Evolutionary conservation across 2,113 vertebrate genomes (phyloP), one percentile per base, ranked within the genome.

Genomic region (Xiphorhynchus elegans): DNA sequence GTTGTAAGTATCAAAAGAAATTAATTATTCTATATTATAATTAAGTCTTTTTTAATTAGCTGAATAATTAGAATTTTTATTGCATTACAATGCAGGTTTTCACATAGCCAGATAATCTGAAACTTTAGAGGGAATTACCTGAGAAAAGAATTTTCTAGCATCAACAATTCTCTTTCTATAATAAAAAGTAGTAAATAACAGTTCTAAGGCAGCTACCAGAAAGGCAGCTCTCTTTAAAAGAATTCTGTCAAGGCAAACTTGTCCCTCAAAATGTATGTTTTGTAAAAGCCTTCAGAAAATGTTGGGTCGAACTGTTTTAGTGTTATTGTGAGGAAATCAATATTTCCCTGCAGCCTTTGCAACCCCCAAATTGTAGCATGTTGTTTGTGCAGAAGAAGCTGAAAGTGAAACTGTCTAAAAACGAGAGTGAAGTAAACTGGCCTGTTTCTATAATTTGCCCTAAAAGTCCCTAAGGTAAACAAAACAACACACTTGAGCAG

Each of bases 1-100:
- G 80, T 96, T 96, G 90, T 97, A 96, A 96, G 79, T 96, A 96
- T 97, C 95, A 97, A 94, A 96, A 96, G 88, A 92, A 95, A 95
- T 96, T 94, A 96, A 96, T 96, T 97, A 90, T 94, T 96, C 90
- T 40, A 44, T 95, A 94, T 94, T 93, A 94, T 97, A 96, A 97
- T 96, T 95, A 96, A 97, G 60, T 56, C 72, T 64, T 95, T 93
- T 96, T 90, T 87, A 96, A 96, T 96, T 95, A 94, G 88, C 85
- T 92, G 93, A 84, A 88, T 95, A 95, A 96, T 94, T 94, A 87
- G 72, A 75, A 64, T 74, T 93, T 95, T 80, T 90, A 64, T 86
- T 88, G 69, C 10, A 0, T 75, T 92, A 37, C 72, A 46, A 7
- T 21, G 69, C 76, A 87, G 90, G 66, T 94, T 90, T 91, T 84